phyloP scores from a whole-genome alignment of 2,888 invertebrate species.

The Elysia crispata region DNA sequence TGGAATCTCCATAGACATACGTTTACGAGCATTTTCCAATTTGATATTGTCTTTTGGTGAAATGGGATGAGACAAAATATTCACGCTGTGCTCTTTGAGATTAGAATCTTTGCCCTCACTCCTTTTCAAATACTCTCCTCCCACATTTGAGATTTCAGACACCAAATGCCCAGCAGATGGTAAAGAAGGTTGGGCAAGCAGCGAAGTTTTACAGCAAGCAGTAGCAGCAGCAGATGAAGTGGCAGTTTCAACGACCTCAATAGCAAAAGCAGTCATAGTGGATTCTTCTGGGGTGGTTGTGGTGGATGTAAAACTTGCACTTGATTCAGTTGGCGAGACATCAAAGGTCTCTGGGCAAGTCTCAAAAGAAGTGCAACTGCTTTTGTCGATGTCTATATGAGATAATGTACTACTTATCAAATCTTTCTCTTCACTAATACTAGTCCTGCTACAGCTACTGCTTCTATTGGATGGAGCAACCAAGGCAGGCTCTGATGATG shows the following conservation, averaged over 20 bases:
- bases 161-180: no score
- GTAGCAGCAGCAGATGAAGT: not conserved
- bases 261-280: slow-evolving; percentile 22
- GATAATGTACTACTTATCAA: slow-evolving; percentile 44
- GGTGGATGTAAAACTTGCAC: not conserved
- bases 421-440: slow-evolving; percentile 45
- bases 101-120: not conserved
- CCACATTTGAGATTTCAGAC: not conserved
- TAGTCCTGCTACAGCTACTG: not conserved
- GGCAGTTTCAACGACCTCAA: slow-evolving; percentile 16
- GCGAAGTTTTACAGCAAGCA: not conserved
- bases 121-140: not conserved
- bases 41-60: slow-evolving; percentile 34
- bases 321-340: not conserved
- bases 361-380: slow-evolving; percentile 43
- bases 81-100: not conserved
- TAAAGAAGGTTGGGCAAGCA: not conserved
- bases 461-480: not conserved
- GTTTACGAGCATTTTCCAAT: slow-evolving; percentile 39
- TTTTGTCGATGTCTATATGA: slow-evolving; percentile 41
- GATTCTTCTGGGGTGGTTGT: not conserved
- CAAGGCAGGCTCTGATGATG: slow-evolving; percentile 22
- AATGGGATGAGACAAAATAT: not conserved
- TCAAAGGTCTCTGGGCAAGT: slow-evolving; percentile 35
- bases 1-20: slow-evolving; percentile 58